Evolutionary conservation across 2,797 vertebrate genomes (phyloP).

Genomic region (Saguinus oedipus): DNA sequence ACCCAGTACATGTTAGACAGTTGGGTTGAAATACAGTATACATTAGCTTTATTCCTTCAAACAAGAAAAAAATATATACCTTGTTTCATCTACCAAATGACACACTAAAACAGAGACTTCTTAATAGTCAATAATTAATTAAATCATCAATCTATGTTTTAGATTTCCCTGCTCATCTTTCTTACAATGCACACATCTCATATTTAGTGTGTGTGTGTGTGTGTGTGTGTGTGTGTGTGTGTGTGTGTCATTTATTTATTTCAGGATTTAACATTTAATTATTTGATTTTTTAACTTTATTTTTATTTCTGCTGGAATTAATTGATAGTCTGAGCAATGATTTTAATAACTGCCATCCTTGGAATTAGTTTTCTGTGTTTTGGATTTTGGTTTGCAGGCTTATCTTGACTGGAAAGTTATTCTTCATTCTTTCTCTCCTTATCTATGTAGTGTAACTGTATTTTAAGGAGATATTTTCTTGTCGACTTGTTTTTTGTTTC

Average conservation of each 20-base stretch:
- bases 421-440: background rate
- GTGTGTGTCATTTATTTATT: background rate
- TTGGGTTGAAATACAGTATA: background rate
- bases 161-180: background rate
- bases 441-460: background rate
- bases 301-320: constrained; percentile 1
- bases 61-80: background rate
- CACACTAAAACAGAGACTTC: background rate
- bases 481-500: no score
- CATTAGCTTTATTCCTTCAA: background rate
- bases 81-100: background rate
- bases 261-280: background rate
- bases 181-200: background rate
- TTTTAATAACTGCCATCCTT: background rate
- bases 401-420: background rate
- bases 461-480: background rate
- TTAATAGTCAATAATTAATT: background rate
- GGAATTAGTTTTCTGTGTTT: background rate
- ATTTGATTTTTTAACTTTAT: background rate
- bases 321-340: background rate
- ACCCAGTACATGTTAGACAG: background rate
- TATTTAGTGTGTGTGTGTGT: background rate
- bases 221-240: background rate
- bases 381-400: background rate
- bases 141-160: background rate